phyloP scores from a whole-genome alignment of 1,140 invertebrate species.

The Lithobius niger region DNA sequence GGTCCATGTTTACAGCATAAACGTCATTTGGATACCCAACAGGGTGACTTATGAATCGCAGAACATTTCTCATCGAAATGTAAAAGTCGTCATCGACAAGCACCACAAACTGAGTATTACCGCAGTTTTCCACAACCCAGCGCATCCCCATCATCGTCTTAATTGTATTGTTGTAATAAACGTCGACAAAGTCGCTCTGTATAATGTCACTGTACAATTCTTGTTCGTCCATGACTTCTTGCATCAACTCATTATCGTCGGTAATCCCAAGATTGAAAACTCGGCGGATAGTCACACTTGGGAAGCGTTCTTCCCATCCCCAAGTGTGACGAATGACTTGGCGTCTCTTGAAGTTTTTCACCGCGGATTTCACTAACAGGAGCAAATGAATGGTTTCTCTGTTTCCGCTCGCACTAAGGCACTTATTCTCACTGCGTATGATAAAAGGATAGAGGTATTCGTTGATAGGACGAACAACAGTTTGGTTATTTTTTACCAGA shows the following conservation, averaged over 20 bases:
- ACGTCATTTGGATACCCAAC: conserved; percentile 44
- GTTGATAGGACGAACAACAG: no score
- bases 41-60: conserved; percentile 58
- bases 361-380: conserved; percentile 64
- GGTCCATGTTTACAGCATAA: conserved; percentile 9
- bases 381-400: conserved; percentile 24
- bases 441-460: conserved; percentile 22
- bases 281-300: conserved; percentile 56
- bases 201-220: conserved; percentile 59
- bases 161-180: conserved; percentile 83
- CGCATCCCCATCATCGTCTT: conserved; percentile 80
- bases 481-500: no score
- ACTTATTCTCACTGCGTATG: conserved; percentile 22
- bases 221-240: conserved; percentile 46
- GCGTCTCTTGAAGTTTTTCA: conserved; percentile 51
- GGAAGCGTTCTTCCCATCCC: conserved; percentile 61
- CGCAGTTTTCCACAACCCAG: conserved; percentile 64
- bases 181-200: conserved; percentile 63
- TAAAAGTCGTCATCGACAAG: conserved; percentile 91
- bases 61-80: conserved; percentile 70
- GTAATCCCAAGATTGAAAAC: conserved; percentile 60
- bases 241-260: conserved; percentile 20
- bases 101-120: conserved; percentile 62
- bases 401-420: conserved; percentile 14
- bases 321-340: conserved; percentile 66